Percentiles rank a stretch among this genome's conserved stretches.
Conservation (phyloP, 2,888 invertebrate genomes). For the Nemapogon koenigi region DNA sequence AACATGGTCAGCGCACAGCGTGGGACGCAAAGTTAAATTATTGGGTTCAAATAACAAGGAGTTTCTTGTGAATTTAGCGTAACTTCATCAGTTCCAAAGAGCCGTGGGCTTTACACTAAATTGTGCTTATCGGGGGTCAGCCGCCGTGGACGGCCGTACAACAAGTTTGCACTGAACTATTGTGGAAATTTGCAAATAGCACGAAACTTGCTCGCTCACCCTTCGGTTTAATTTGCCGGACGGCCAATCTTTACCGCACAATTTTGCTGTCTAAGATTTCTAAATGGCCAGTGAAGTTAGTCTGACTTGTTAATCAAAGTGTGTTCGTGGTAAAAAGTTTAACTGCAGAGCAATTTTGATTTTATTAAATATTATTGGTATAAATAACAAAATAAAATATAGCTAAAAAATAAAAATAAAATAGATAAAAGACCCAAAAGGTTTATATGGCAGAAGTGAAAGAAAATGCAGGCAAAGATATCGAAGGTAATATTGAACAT, state of each 20-base stretch:
- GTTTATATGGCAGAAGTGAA: too few relatives aligned
- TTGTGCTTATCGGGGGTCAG: conserved; percentile 31
- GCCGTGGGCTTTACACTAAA: conserved; percentile 25
- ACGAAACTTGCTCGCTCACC: conserved; percentile 32
- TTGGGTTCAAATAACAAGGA: conserved; percentile 28
- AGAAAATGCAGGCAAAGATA: too few relatives aligned
- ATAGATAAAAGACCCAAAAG: too few relatives aligned
- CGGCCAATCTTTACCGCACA: conserved; percentile 30
- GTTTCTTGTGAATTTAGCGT: conserved; percentile 24
- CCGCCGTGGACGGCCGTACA: conserved; percentile 6
- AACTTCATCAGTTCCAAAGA: conserved; percentile 26
- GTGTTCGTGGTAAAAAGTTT: too few relatives aligned
- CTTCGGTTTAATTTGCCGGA: conserved; percentile 30
- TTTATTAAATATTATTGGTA: too few relatives aligned
- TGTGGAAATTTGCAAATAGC: conserved; percentile 31
- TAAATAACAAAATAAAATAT: too few relatives aligned
- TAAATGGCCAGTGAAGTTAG: too few relatives aligned
- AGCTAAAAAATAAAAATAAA: too few relatives aligned
- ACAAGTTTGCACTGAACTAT: conserved; percentile 25
- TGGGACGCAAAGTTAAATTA: conserved; percentile 2
- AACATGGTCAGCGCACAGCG: too few relatives aligned
- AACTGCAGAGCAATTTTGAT: too few relatives aligned
- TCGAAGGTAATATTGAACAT: too few relatives aligned
- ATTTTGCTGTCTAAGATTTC: conserved; percentile 8
- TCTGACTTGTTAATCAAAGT: too few relatives aligned